Conservation (phyloP, 2,113 vertebrate genomes). For the Passerina amoena region DNA sequence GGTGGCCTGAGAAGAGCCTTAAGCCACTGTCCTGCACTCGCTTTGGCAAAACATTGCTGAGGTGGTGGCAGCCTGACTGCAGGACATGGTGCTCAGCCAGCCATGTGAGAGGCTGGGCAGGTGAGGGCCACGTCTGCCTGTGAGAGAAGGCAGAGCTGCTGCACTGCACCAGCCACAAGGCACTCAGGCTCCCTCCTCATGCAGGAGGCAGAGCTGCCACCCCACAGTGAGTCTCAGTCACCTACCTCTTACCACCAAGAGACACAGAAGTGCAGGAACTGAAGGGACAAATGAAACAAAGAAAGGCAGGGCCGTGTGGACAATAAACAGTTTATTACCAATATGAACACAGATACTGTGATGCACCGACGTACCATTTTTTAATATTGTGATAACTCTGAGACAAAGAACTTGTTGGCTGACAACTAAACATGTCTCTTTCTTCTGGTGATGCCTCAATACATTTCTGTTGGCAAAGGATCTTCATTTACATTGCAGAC, state of each 20-base stretch:
- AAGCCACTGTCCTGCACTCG: not conserved
- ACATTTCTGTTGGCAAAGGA: conserved; percentile 77
- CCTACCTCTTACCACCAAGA: not conserved
- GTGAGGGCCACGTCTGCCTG: accelerated
- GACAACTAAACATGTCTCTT: conserved; percentile 73
- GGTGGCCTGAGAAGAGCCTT: not conserved
- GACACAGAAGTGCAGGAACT: not conserved
- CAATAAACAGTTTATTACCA: conserved; percentile 92
- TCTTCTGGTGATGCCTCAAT: conserved; percentile 74
- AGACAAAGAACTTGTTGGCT: conserved; percentile 66
- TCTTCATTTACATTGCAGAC: conserved; percentile 71
- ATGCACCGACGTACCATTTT: conserved; percentile 77
- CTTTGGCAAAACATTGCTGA: not conserved
- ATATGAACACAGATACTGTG: conserved; percentile 83
- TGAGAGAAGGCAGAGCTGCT: not conserved
- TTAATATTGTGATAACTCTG: conserved; percentile 75
- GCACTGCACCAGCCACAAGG: accelerated
- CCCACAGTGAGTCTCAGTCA: not conserved
- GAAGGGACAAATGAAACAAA: not conserved
- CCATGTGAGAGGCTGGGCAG: accelerated
- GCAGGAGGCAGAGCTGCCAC: not conserved
- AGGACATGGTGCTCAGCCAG: not conserved
- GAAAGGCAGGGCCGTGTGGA: conserved; percentile 65
- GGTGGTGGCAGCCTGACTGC: not conserved
- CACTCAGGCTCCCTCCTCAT: accelerated